Base-by-base conservation (phyloP, 2,888 invertebrate species). In the Tetragonula carbonaria region DNA sequence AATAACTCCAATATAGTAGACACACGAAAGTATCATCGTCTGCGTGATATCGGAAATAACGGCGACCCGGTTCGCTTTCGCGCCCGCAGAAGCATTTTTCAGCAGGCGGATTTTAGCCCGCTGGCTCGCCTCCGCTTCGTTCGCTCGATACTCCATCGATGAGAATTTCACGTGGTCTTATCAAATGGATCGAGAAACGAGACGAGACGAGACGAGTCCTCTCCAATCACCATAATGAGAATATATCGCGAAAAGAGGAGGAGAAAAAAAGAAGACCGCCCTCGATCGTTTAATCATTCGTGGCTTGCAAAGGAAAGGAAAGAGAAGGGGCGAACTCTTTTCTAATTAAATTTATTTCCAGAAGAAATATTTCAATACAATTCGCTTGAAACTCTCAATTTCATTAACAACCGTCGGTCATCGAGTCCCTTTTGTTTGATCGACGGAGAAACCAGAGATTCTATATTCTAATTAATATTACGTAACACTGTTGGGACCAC, bases 41-140 rank as follows among this genome's bases (percentile, higher is more conserved):
- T 68, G 75, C 62, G 51, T 66, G 84, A 74, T 84, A 84, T 81
- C 74, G 77, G 84, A 81, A 84, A 81, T 81, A 77, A 81, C 83
- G 45, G 50, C 82, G 74, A 63, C 74, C 82, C 70, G 74, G 79
- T 79, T 79, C n/a, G 70, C 74, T 72, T 82, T 79, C 68, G 33
- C 76, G 63, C 81, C 73, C 55, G n/a, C 50, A 55, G 74, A 75
- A 75, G 38, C 75, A 57, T 73, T 81, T 80, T 80, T 71, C 66
- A 23, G 16, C n/a, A n/a, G 13, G 38, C 38, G 38, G 38, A 70
- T 75, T 75, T 66, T 55, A 38, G 28, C 38, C 38, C 38, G 38
- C 67, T 63, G 38, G 18, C 50, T 55, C 28, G 51, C 67, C 21
- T 59, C 33, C 67, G 16, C 28, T 38, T 38, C 8, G 38, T 38